These are phyloP conservation scores for Tragelaphus strepsiceros DNA, from an alignment of 2,113 vertebrate species.

Conservation along the genomic window DNA sequence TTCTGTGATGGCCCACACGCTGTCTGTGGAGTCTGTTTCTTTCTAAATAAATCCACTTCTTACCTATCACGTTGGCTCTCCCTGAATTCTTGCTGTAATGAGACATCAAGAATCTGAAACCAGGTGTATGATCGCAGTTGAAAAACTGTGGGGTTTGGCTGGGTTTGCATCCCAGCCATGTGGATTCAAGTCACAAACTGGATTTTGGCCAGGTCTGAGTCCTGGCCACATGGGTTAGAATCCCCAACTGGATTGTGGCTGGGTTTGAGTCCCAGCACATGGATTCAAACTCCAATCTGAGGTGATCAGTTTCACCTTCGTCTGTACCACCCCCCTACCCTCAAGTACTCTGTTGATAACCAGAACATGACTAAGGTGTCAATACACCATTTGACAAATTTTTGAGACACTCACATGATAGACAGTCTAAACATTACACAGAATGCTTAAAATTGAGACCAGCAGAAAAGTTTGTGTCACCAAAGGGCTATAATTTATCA, in stretches of 20 bases:
- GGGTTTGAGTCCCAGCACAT: background rate
- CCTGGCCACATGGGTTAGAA: background rate
- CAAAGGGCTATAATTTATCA: background rate
- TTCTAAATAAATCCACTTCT: background rate
- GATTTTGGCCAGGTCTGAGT: background rate
- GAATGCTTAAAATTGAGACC: background rate
- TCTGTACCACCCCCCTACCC: background rate
- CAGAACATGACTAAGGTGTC: background rate
- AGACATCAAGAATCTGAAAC: background rate
- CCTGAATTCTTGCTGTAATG: background rate
- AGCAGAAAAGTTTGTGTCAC: background rate
- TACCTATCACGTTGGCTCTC: background rate
- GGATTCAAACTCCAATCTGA: background rate
- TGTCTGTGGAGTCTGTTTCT: background rate
- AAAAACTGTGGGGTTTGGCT: background rate
- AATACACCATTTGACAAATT: background rate
- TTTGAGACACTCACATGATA: background rate
- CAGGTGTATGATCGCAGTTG: background rate
- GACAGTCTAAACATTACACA: background rate
- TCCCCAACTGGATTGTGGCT: background rate
- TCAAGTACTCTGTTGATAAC: background rate
- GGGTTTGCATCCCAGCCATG: background rate
- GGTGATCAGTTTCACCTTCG: background rate
- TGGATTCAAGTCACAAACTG: background rate
- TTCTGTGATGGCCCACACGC: background rate